Evolutionary conservation across 2,888 invertebrate species (phyloP), one percentile per base, ranked within the genome.

Genomic region (Euclidia mi): DNA sequence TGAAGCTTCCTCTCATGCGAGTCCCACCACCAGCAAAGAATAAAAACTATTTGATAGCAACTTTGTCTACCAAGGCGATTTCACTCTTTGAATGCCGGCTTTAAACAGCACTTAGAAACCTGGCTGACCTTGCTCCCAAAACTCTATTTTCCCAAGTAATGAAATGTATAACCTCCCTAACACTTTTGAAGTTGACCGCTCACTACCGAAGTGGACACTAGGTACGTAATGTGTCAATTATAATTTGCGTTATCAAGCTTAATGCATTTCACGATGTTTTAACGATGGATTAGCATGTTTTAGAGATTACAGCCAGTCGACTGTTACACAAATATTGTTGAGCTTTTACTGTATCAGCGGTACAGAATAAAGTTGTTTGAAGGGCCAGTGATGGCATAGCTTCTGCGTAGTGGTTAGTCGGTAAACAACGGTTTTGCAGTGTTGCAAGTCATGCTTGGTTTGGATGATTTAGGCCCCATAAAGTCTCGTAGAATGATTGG

Each of bases 181-280:
- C 17, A 47, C 71, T 71, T 82, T 84, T 82, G 82, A 84, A 71
- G 76, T 72, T 43, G 31, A 57, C 80, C 78, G 81, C 78, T 64
- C 60, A 84, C 85, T 84, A 85, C 85, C 74, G 79, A 81, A 84
- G 81, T 82, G 78, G 78, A 67, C 70, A 71, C 78, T 60, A 60
- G 65, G 71, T 62, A 62, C 68, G 48, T 76, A 76, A 79, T 79
- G 72, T 82, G 82, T 82, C 81, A 81, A 79, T 81, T 82, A 81
- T 70, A 63, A 75, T 74, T 65, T 55, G 42, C 55, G 65, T 73
- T 79, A 79, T 82, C 79, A 35, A 4, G 41, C 63, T 62, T 79
- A 78, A 82, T 76, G 83, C 65, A 75, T 74, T 65, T 74, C 68
- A 69, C 67, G 57, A 65, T 70, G 65, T 70, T 71, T 59, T 66